Conservation (phyloP, 2,113 vertebrate genomes). For the Clarias batrachus region DNA sequence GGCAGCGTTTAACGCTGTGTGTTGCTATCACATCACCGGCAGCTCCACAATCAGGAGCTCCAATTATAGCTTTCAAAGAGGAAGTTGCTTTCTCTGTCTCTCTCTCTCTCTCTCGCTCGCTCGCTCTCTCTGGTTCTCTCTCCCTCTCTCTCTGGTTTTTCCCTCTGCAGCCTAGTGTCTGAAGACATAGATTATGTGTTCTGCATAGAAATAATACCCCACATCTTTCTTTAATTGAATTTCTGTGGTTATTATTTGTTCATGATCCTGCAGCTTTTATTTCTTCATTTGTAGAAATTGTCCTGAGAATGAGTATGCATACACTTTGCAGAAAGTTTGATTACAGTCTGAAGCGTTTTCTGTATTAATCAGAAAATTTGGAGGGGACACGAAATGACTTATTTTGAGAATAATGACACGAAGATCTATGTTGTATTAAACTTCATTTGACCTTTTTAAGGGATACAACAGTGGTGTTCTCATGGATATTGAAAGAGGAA, state of each 20-base stretch:
- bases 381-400: not conserved
- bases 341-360: not conserved
- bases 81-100: constrained; percentile 48
- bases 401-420: not conserved
- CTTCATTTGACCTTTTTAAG: not conserved
- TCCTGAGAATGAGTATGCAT: not conserved
- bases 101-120: not conserved
- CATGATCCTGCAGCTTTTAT: not conserved
- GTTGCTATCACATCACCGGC: constrained; percentile 52
- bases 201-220: not conserved
- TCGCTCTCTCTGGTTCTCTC: not conserved
- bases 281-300: not conserved
- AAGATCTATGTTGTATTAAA: not conserved
- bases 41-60: constrained; percentile 53
- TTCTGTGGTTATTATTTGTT: not conserved
- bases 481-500: not conserved
- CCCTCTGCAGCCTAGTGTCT: constrained; percentile 5
- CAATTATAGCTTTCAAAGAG: constrained; percentile 65
- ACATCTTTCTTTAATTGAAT: not conserved
- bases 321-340: not conserved
- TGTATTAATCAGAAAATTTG: not conserved
- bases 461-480: not conserved
- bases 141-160: not conserved
- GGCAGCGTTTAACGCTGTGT: constrained; percentile 51
- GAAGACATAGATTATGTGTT: constrained; percentile 18